A percentile compares a stretch with the other conserved stretches of the same genome.
phyloP scores from a whole-genome alignment of 2,113 vertebrate species.

The Phyllostomus discolor region DNA sequence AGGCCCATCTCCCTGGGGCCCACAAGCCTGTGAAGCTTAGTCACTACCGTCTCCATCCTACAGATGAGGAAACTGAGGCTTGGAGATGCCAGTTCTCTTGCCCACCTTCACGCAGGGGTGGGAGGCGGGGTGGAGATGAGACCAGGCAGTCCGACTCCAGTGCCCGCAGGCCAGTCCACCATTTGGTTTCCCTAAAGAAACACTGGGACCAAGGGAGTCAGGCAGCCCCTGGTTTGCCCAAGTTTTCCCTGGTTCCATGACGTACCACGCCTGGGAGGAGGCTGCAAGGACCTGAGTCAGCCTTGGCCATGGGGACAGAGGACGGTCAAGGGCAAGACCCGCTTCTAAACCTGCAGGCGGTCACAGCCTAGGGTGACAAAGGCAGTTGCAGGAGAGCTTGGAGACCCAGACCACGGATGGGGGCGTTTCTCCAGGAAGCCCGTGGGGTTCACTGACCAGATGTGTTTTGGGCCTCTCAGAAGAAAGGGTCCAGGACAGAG shows the following conservation, averaged over 20 bases:
- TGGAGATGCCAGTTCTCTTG: background rate
- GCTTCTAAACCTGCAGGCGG: background rate
- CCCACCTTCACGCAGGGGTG: background rate
- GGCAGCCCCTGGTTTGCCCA: background rate
- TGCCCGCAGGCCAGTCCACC: background rate
- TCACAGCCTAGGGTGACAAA: background rate
- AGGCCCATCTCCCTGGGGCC: background rate
- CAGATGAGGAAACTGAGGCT: background rate
- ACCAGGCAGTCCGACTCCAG: background rate
- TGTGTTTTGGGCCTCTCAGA: background rate
- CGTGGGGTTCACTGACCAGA: background rate
- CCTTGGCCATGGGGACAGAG: background rate
- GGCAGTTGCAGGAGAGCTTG: no score
- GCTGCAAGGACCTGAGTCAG: background rate
- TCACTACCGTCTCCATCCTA: background rate
- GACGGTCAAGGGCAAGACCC: no score
- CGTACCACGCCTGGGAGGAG: background rate
- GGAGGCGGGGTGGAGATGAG: background rate
- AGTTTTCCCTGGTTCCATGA: background rate
- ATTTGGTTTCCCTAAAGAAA: background rate
- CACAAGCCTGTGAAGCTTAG: background rate
- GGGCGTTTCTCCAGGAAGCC: background rate
- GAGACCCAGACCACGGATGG: accelerated
- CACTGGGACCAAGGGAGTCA: accelerated
- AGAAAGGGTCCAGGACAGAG: background rate